These are phyloP conservation scores for Pseudotriccus pelzelni DNA, from an alignment of 2,797 vertebrate genomes.

Conservation along the genomic window DNA sequence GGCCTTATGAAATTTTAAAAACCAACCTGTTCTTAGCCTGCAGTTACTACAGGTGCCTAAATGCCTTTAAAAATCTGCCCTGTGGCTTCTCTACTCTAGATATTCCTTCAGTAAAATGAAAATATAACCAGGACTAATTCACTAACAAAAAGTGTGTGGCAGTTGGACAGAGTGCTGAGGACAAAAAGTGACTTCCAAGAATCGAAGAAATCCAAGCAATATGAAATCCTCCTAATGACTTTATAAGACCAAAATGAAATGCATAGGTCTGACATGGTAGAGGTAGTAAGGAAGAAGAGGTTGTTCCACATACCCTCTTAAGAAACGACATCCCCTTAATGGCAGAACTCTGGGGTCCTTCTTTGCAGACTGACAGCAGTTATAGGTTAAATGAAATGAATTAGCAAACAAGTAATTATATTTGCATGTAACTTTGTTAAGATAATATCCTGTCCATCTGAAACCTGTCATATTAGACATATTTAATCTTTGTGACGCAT, in stretches of 20 bases:
- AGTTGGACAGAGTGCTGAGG: background rate
- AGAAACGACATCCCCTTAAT: background rate
- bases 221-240: background rate
- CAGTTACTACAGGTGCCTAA: background rate
- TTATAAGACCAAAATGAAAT: background rate
- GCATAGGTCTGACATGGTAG: background rate
- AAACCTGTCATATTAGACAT: slow-evolving; percentile 46
- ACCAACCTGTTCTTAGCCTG: background rate
- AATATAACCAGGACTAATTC: background rate
- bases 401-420: slow-evolving; percentile 59
- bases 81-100: background rate
- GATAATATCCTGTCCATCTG: slow-evolving; percentile 58
- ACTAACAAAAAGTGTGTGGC: background rate
- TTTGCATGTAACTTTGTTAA: slow-evolving; percentile 56
- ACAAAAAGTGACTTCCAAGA: background rate
- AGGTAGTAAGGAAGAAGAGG: background rate
- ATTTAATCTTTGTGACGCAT: slow-evolving; percentile 50
- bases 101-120: background rate
- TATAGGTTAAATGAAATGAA: slow-evolving; percentile 37
- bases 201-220: background rate
- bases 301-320: background rate
- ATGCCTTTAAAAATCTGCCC: background rate
- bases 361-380: slow-evolving; percentile 1
- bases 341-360: background rate
- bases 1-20: background rate